These are phyloP conservation scores for Periparus ater DNA, from an alignment of 2,797 vertebrate genomes.

Conservation along the genomic window DNA sequence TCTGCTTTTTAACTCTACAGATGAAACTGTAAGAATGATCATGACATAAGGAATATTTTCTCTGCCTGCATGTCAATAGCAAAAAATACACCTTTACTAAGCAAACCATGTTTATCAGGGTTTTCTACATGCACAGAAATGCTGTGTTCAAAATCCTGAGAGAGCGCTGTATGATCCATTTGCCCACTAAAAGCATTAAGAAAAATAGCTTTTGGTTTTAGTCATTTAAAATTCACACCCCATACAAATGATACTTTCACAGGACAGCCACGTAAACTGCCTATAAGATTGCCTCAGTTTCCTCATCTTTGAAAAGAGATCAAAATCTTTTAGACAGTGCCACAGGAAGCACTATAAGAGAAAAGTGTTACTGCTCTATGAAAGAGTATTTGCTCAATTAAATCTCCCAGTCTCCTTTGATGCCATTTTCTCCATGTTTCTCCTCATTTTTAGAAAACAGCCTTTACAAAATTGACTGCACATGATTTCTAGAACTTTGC, in stretches of 20 bases:
- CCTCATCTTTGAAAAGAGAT: neutral
- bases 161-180: neutral
- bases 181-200: neutral
- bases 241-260: neutral
- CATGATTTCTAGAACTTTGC: neutral
- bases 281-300: neutral
- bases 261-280: neutral
- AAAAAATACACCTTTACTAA: neutral
- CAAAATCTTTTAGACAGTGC: neutral
- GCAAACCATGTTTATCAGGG: neutral
- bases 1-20: neutral
- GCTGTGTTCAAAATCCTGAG: neutral
- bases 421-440: neutral
- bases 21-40: neutral
- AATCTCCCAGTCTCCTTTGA: neutral
- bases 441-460: neutral
- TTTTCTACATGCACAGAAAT: neutral
- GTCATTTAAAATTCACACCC: neutral
- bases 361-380: neutral
- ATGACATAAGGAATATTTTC: neutral
- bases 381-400: neutral
- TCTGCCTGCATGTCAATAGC: neutral
- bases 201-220: neutral
- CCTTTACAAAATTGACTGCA: neutral
- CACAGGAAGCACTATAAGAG: neutral